Evolutionary conservation across 2,113 vertebrate genomes (phyloP).

Genomic region (Monopterus albus): DNA sequence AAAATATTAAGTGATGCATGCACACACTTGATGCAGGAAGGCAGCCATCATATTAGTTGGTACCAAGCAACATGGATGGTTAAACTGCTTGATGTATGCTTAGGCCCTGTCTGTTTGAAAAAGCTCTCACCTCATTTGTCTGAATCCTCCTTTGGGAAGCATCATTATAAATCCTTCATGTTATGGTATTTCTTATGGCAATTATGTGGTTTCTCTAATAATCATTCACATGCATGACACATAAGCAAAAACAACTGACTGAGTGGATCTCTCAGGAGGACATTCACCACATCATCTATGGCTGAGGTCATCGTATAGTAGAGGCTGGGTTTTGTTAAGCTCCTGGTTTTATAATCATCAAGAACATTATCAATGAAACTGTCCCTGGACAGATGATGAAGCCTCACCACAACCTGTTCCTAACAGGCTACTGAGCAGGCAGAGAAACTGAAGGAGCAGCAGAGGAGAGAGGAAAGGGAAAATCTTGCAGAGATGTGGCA

Average conservation of each 20-base stretch:
- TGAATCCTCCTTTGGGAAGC: conserved; percentile 55
- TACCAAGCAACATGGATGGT: conserved; percentile 45
- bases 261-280: conserved; percentile 54
- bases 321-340: not conserved
- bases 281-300: too few species aligned
- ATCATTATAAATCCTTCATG: conserved; percentile 65
- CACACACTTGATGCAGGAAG: conserved; percentile 47
- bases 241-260: conserved; percentile 35
- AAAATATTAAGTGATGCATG: conserved; percentile 68
- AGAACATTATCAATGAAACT: conserved; percentile 28
- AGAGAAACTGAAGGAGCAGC: conserved; percentile 60
- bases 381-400: conserved; percentile 8
- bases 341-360: conserved; percentile 6
- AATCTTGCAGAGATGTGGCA: conserved; percentile 72
- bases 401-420: not conserved
- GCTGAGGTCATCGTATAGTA: too few species aligned
- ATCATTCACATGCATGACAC: conserved; percentile 52
- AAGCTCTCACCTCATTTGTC: conserved; percentile 51
- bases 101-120: conserved; percentile 51
- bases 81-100: conserved; percentile 64
- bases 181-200: conserved; percentile 49
- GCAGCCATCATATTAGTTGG: conserved; percentile 21
- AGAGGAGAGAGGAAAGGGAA: conserved; percentile 59
- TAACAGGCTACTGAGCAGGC: conserved; percentile 73
- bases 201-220: conserved; percentile 65